Percentiles rank a stretch among this genome's conserved stretches.
phyloP scores from a whole-genome alignment of 1,140 invertebrate genomes.

The Lucilia cuprina region DNA sequence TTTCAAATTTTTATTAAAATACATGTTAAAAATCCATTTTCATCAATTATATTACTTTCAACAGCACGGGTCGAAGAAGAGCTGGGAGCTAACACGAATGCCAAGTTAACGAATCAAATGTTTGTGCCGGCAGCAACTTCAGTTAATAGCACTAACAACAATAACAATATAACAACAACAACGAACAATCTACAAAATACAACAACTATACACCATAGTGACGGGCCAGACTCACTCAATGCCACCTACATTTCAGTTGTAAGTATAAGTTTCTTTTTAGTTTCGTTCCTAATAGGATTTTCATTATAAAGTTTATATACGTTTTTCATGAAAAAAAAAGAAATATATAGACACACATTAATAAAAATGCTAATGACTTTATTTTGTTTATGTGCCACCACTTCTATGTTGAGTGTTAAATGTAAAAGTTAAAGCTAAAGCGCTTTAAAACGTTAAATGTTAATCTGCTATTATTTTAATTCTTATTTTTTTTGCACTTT shows the following conservation, averaged over 20 bases:
- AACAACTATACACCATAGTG: conserved; percentile 40
- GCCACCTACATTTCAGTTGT: conserved; percentile 79
- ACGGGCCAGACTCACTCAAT: conserved; percentile 64
- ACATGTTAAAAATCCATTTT: background rate
- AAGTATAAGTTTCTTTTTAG: conserved; percentile 61
- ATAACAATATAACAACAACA: conserved; percentile 41
- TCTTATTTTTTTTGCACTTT: conserved; percentile 28
- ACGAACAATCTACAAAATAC: conserved; percentile 39
- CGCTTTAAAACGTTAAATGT: background rate
- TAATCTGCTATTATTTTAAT: background rate
- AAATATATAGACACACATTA: background rate
- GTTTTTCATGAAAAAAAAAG: background rate
- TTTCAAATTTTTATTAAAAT: too few species aligned
- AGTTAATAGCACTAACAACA: conserved; percentile 45
- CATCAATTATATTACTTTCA: background rate
- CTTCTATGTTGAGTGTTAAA: background rate
- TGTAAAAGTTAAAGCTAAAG: background rate
- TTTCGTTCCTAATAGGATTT: background rate
- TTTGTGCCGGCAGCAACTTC: conserved; percentile 65
- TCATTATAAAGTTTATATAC: background rate
- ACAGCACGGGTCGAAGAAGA: conserved; percentile 69
- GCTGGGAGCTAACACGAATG: conserved; percentile 64
- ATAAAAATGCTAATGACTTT: conserved; percentile 12
- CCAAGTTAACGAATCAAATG: conserved; percentile 67
- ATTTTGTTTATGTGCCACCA: background rate